These are phyloP conservation scores for Platalea minor DNA, from an alignment of 2,797 vertebrate genomes.

Conservation along the genomic window DNA sequence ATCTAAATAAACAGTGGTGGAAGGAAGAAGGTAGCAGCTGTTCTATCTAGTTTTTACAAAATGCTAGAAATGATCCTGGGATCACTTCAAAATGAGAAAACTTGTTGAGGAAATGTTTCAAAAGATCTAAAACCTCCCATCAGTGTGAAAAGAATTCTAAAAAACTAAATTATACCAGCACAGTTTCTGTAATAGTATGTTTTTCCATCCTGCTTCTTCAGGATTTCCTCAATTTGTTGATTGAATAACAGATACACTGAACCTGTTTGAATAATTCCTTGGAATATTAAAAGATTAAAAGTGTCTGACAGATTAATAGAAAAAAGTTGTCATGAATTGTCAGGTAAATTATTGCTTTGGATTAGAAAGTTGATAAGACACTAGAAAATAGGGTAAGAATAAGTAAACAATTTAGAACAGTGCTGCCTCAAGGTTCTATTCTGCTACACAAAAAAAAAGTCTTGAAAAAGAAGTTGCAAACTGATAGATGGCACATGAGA, in stretches of 20 bases:
- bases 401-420: constrained; percentile 7
- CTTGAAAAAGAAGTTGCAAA: not conserved
- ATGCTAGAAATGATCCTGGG: not conserved
- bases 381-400: not conserved
- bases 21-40: not conserved
- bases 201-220: not conserved
- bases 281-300: constrained; percentile 22
- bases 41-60: not conserved
- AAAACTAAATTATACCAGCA: not conserved
- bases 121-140: not conserved
- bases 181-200: not conserved
- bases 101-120: not conserved
- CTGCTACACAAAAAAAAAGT: not conserved
- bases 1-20: not conserved
- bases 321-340: not conserved
- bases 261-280: not conserved
- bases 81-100: not conserved
- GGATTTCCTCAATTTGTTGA: not conserved
- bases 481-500: not conserved
- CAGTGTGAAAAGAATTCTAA: not conserved
- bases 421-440: not conserved
- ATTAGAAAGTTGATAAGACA: constrained; percentile 20
- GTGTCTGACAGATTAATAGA: constrained; percentile 4
- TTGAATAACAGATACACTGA: not conserved
- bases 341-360: constrained; percentile 37